Percentiles rank a stretch among this genome's conserved stretches.
Evolutionary conservation across 2,113 vertebrate species (phyloP).

Genomic region (Cygnus buccinator): DNA sequence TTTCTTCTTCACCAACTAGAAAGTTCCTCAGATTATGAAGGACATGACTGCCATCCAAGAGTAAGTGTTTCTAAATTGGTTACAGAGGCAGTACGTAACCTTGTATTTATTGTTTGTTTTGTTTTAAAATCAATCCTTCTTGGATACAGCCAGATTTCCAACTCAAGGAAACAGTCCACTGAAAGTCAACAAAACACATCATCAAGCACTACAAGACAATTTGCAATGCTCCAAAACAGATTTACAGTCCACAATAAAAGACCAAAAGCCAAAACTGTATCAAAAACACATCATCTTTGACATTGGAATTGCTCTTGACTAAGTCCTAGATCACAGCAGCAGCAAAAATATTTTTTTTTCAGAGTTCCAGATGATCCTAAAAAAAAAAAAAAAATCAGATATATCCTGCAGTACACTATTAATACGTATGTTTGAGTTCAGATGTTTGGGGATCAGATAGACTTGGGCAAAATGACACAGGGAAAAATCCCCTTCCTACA

Average conservation of each 20-base stretch:
- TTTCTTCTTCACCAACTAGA: background rate
- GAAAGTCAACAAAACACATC: background rate
- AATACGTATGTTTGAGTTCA: background rate
- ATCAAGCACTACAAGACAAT: background rate
- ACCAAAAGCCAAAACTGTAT: background rate
- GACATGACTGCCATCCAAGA: background rate
- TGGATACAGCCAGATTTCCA: background rate
- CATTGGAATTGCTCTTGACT: background rate
- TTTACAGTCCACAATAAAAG: background rate
- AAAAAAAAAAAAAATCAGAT: background rate
- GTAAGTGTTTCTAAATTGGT: background rate
- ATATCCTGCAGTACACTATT: background rate
- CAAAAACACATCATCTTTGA: background rate
- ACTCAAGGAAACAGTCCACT: background rate
- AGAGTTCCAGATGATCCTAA: background rate
- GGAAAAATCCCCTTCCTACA: background rate
- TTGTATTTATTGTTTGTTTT: background rate
- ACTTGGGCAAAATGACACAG: background rate
- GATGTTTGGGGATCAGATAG: accelerated
- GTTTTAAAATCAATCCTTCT: background rate
- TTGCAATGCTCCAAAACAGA: background rate
- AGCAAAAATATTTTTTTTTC: background rate
- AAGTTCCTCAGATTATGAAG: background rate
- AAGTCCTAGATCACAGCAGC: background rate
- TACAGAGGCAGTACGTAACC: background rate